Base-by-base conservation (phyloP, 2,797 vertebrate genomes). In the Netta rufina region DNA sequence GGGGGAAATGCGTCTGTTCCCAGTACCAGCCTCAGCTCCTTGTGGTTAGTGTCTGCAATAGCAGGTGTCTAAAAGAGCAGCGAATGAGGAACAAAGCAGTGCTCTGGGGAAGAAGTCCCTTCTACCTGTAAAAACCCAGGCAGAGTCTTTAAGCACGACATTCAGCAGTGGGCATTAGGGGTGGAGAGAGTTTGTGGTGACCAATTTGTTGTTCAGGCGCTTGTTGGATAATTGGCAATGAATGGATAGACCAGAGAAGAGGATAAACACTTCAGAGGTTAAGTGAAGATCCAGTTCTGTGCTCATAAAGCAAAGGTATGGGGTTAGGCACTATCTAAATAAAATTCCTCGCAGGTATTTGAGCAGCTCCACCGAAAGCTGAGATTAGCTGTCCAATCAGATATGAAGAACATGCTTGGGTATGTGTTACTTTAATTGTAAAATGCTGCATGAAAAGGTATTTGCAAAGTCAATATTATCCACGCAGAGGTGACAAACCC, bases 301-400 rank as follows among this genome's bases (percentile, higher is more conserved):
- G 47, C 39, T 89, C 47, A 4, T 36, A 67, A 61, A 74, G 65
- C 65, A 67, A 56, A 91, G 87, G 82, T 41, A 71, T 5, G 19
- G 94, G 87, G 94, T 11, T 91, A 90, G 96, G 93, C 87, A 12
- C 72, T 85, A 38, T 51, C 81, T 79, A 89, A 92, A 78, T 1
- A 92, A 47, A 89, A 24, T 58, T 65, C 28, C 32, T 32, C 60
- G 66, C 66, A 66, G 58, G 75, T 70, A 22, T 51, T 65, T 45
- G 80, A 90, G 62, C 87, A 57, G n/a, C 27, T 57, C 36, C 36
- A n/a, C 22, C 2, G 13, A 36, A n/a, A 77, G 49, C 87, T 58
- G 84, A 79, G 91, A 82, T 73, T 86, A 69, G 85, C 45, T 25
- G 0, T 17, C 39, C 43, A n/a, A 36, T 74, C 65, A 82, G 38